Evolutionary conservation across 2,797 vertebrate genomes (phyloP), one percentile per base, ranked within the genome.

Genomic region (Pangasius djambal): DNA sequence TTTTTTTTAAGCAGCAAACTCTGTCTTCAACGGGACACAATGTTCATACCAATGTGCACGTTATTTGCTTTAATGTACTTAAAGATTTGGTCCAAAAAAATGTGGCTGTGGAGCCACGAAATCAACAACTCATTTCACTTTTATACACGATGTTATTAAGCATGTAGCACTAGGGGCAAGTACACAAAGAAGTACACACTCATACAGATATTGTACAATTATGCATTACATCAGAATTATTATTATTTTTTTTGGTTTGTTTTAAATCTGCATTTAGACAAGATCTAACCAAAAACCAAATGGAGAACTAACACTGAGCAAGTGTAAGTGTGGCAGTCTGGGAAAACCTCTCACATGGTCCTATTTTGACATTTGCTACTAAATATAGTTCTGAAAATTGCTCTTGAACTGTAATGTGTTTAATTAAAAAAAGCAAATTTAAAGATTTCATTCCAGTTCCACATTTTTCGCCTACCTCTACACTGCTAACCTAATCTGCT

Each of bases 11-110:
- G 6, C 25, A 13, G 4, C 5, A 13, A 22, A 67, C 40, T 48
- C 61, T n/a, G 57, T 67, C 52, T 85, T 78, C 25, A 28, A 55
- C 15, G 13, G 67, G 89, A 67, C 50, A 75, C 22, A 34, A 25
- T 1, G 1, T 75, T 70, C 57, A 86, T 88, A 69, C 85, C 81
- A 81, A 63, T 90, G 87, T 88, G 69, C 81, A 72, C 85, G 34
- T 87, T 63, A 67, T 84, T 90, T 90, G 94, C 94, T 95, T 96
- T 94, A 95, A 93, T 44, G 69, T 63, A 90, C 88, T 82, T 93
- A 70, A 65, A 86, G 83, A 92, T 93, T 91, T 90, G 93, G 86
- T 94, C 93, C 93, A 93, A 95, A 95, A 86, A 15, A 75, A 52
- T 5, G 57, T 74, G 81, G 88, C 12, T 40, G 25, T 37, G 10